These are phyloP conservation scores for Collichthys lucidus DNA, from an alignment of 2,113 vertebrate genomes.

Conservation along the genomic window DNA sequence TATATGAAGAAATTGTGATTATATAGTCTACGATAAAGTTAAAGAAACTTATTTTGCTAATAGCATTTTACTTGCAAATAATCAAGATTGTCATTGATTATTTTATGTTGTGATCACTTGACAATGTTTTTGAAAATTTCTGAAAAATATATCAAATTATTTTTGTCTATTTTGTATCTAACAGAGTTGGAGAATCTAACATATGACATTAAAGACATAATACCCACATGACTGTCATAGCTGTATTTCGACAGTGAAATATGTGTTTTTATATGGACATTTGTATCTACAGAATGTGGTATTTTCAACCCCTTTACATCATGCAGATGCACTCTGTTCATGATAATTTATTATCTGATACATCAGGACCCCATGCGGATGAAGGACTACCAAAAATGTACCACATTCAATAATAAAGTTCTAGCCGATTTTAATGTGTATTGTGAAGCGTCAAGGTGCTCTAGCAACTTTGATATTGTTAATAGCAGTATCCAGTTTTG, in stretches of 20 bases:
- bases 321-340: slow-evolving; percentile 59
- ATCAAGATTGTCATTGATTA: slow-evolving; percentile 70
- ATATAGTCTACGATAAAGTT: slow-evolving; percentile 60
- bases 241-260: slow-evolving; percentile 64
- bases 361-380: slow-evolving; percentile 32
- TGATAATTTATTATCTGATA: slow-evolving; percentile 45
- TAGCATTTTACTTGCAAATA: slow-evolving; percentile 57
- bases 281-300: slow-evolving; percentile 72
- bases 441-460: slow-evolving; percentile 21
- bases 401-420: slow-evolving; percentile 68
- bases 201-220: slow-evolving; percentile 70
- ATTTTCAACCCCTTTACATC: slow-evolving; percentile 69
- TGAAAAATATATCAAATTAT: slow-evolving; percentile 77
- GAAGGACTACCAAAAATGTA: slow-evolving; percentile 61
- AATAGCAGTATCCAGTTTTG: not conserved
- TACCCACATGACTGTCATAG: slow-evolving; percentile 68
- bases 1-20: slow-evolving; percentile 46
- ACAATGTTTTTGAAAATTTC: slow-evolving; percentile 73
- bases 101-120: slow-evolving; percentile 72
- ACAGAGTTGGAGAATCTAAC: slow-evolving; percentile 66
- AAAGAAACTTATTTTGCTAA: slow-evolving; percentile 80
- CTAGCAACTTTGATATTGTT: not conserved
- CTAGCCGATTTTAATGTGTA: slow-evolving; percentile 49
- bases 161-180: slow-evolving; percentile 83
- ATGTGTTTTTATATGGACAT: slow-evolving; percentile 73